These are phyloP conservation scores for Spodoptera picta DNA, from an alignment of 2,888 invertebrate genomes.

Conservation along the genomic window DNA sequence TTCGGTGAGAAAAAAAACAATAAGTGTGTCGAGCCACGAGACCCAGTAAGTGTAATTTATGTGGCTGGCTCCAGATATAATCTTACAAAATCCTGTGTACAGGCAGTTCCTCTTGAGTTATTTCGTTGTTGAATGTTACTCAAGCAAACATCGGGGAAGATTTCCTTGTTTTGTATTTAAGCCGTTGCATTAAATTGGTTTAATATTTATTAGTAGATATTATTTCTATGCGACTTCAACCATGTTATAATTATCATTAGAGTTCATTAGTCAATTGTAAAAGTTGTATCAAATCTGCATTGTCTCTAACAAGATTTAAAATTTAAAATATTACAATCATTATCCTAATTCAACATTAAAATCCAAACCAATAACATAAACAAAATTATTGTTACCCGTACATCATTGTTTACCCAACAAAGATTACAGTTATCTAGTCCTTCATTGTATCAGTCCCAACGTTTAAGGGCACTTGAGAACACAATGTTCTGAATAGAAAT, in stretches of 20 bases:
- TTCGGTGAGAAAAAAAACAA: slow-evolving; percentile 50
- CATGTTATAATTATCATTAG: too few relatives aligned
- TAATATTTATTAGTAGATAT: slow-evolving; percentile 14
- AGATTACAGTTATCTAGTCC: slow-evolving; percentile 17
- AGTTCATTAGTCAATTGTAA: not conserved
- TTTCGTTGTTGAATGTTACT: slow-evolving; percentile 52
- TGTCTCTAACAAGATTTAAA: too few relatives aligned
- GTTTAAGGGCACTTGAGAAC: slow-evolving; percentile 17
- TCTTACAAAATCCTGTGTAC: slow-evolving; percentile 55
- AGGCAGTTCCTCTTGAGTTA: slow-evolving; percentile 53
- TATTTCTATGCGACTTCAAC: not conserved
- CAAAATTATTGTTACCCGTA: not conserved
- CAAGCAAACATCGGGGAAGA: slow-evolving; percentile 32
- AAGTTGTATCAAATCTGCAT: not conserved
- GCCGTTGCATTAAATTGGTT: slow-evolving; percentile 27
- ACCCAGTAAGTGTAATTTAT: slow-evolving; percentile 58
- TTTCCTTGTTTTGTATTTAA: slow-evolving; percentile 41
- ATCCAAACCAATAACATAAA: too few relatives aligned
- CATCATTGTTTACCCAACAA: slow-evolving; percentile 1
- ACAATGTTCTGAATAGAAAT: slow-evolving; percentile 36
- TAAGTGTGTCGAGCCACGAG: slow-evolving; percentile 45
- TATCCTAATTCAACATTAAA: too few relatives aligned
- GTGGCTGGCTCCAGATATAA: slow-evolving; percentile 56
- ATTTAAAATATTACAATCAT: not conserved
- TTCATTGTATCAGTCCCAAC: slow-evolving; percentile 26